phyloP scores from a whole-genome alignment of 2,113 vertebrate genomes.

The Silurus meridionalis region DNA sequence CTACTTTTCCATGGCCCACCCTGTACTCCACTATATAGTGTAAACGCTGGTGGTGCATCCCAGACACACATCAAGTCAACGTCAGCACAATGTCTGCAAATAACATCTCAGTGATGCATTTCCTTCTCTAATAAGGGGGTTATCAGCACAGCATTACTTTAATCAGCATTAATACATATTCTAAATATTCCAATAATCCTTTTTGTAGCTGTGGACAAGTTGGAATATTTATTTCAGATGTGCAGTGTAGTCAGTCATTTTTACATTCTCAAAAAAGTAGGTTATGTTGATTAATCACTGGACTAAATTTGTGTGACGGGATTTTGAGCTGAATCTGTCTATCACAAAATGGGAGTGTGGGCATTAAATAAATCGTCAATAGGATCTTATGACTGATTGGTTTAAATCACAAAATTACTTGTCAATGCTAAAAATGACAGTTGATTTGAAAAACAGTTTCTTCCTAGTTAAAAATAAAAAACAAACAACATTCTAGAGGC shows the following conservation, averaged over 20 bases:
- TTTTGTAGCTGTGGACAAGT: not conserved
- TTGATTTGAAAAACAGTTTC: not conserved
- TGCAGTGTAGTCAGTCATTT: not conserved
- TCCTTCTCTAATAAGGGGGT: not conserved
- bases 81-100: not conserved
- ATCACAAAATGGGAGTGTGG: not conserved
- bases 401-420: not conserved
- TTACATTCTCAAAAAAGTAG: not conserved
- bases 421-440: not conserved
- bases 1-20: too few relatives aligned
- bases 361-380: not conserved
- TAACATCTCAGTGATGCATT: not conserved
- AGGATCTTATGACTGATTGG: not conserved
- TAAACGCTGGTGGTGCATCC: not conserved
- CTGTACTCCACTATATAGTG: not conserved
- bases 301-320: not conserved
- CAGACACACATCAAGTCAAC: not conserved
- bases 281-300: not conserved
- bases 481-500: not conserved
- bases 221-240: not conserved
- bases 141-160: not conserved
- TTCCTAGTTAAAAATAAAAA: not conserved
- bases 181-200: not conserved
- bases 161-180: not conserved
- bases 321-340: not conserved